Base-by-base conservation (phyloP, 2,797 vertebrate genomes). In the Spea hammondii region DNA sequence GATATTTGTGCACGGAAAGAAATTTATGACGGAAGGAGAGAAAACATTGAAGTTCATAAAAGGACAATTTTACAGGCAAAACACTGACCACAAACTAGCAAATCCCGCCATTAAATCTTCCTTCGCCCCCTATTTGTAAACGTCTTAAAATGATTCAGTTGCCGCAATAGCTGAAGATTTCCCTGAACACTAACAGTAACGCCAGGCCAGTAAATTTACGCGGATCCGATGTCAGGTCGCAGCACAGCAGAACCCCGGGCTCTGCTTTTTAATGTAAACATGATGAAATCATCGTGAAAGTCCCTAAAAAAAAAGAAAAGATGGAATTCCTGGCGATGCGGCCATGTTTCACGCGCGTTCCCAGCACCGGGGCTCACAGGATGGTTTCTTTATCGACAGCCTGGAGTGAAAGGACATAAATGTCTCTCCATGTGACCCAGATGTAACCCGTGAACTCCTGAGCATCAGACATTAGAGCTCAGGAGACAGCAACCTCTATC, bases 121-220 rank as follows among this genome's bases (percentile, higher is more conserved):
- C 70, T 77, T 65, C 65, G 67, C 77, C 70, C 79, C 74, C 32
- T 32, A 32, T 69, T 64, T 77, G 75, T 82, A 84, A 89, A 86
- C 45, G 80, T 84, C 70, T 83, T 85, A 82, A 88, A 89, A 86
- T 80, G 86, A 84, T 68, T 13, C 3, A 83, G 78, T 80, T 32
- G n/a, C 84, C 83, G 79, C 60, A 49, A 82, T 66, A 84, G 81
- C 79, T 74, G 81, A 84, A 65, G 83, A 86, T 77, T 86, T 78
- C 79, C 78, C 83, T 72, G 82, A 87, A 85, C 88, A 82, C 66
- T 83, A 86, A 87, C 84, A 86, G 84, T 69, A 72, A 62, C 84
- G 13, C 78, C 72, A 44, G 79, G 57, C 69, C 80, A 82, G 83
- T 84, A 88, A 91, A 90, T 90, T 85, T 86, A 87, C 85, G 82